These are phyloP conservation scores for Odontophorus gujanensis DNA, from an alignment of 2,113 vertebrate species.

Conservation along the genomic window DNA sequence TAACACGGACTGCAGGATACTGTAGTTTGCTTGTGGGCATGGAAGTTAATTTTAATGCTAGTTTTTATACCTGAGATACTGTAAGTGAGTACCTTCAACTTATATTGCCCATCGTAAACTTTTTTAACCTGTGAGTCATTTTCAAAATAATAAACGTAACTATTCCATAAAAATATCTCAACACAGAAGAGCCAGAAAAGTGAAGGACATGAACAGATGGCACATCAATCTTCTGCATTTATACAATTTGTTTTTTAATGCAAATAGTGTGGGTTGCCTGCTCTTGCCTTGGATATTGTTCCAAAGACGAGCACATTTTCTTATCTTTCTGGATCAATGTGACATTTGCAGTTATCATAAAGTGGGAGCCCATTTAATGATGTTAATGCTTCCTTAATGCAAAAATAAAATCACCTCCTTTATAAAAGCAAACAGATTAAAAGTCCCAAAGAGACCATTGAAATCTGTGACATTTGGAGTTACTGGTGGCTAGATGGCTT, in stretches of 20 bases:
- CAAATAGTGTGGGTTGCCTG: slow-evolving; percentile 88
- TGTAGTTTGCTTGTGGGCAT: slow-evolving; percentile 23
- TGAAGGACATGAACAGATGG: slow-evolving; percentile 89
- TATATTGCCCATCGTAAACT: slow-evolving; percentile 84
- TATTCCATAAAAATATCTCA: slow-evolving; percentile 89
- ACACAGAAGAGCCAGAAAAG: slow-evolving; percentile 86
- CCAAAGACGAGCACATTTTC: slow-evolving; percentile 87
- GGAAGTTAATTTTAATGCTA: slow-evolving; percentile 55
- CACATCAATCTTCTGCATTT: slow-evolving; percentile 87
- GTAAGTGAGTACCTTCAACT: slow-evolving; percentile 74
- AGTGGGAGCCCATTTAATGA: slow-evolving; percentile 87
- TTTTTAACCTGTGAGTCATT: slow-evolving; percentile 87
- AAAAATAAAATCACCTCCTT: slow-evolving; percentile 87
- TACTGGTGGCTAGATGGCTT: slow-evolving; percentile 77
- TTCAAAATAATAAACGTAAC: slow-evolving; percentile 88
- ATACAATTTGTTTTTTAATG: slow-evolving; percentile 91
- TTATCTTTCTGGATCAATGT: slow-evolving; percentile 90
- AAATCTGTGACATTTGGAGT: slow-evolving; percentile 83
- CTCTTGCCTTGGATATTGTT: slow-evolving; percentile 86
- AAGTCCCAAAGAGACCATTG: slow-evolving; percentile 83
- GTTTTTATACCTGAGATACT: slow-evolving; percentile 72
- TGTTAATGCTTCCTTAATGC: slow-evolving; percentile 89
- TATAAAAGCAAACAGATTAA: slow-evolving; percentile 87
- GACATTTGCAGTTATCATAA: slow-evolving; percentile 90
- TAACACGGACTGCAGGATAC: slow-evolving; percentile 1